Percentiles rank a stretch among this genome's conserved stretches.
Conservation (phyloP, 2,888 invertebrate genomes). For the Drosophila paramelanica region DNA sequence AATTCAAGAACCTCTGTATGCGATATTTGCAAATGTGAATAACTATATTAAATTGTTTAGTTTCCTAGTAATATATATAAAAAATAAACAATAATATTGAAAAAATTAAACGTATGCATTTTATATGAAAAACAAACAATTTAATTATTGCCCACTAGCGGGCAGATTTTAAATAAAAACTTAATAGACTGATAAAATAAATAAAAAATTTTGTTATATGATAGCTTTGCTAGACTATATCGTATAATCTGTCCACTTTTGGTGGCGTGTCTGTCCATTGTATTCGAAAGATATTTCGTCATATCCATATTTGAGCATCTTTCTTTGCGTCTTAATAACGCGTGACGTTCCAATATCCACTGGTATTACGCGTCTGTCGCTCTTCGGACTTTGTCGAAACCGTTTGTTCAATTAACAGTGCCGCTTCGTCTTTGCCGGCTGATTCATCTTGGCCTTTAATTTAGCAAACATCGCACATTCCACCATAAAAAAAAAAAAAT, state of each 20-base stretch:
- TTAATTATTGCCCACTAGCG: too few relatives aligned
- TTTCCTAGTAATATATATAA: conserved; percentile 45
- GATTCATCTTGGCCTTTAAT: conserved; percentile 59
- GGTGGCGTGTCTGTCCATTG: background rate
- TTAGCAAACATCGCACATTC: conserved; percentile 72
- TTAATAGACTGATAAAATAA: too few relatives aligned
- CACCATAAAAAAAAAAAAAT: conserved; percentile 47
- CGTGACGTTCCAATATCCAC: conserved; percentile 35
- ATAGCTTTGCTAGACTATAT: background rate
- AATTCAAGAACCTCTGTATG: conserved; percentile 80
- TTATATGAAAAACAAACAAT: background rate
- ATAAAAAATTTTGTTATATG: too few relatives aligned
- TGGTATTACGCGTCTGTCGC: conserved; percentile 53
- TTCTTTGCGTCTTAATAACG: conserved; percentile 23
- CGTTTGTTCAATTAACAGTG: conserved; percentile 40
- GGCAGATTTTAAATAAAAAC: too few relatives aligned
- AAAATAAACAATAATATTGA: conserved; percentile 14
- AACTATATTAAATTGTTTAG: conserved; percentile 62
- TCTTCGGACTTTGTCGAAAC: conserved; percentile 53
- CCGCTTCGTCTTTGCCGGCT: conserved; percentile 34
- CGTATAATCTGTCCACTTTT: background rate
- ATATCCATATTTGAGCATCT: conserved; percentile 57
- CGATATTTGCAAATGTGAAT: conserved; percentile 82
- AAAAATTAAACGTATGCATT: background rate
- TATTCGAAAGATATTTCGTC: conserved; percentile 34